Evolutionary conservation across 2,888 invertebrate species (phyloP).

Genomic region (Tachystola acroxantha): DNA sequence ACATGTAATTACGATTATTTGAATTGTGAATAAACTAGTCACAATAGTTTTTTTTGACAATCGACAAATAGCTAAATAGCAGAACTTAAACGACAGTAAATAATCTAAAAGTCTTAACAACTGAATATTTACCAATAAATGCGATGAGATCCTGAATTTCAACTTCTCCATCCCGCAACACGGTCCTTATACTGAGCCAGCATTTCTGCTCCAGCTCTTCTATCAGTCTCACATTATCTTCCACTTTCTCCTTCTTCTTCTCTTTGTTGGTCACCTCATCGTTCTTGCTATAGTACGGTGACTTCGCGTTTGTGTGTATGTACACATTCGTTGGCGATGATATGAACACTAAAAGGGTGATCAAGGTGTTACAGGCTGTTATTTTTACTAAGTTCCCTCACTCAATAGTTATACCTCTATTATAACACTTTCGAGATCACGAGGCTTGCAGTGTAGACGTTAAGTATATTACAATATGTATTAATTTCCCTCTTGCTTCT

Average conservation of each 20-base stretch:
- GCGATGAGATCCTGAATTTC: conserved; percentile 75
- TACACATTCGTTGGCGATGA: conserved; percentile 77
- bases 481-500: too few species aligned
- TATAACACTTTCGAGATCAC: conserved; percentile 3
- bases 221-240: conserved; percentile 45
- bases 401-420: background rate
- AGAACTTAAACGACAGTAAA: too few species aligned
- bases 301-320: conserved; percentile 62
- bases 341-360: conserved; percentile 66
- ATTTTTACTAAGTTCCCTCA: too few species aligned
- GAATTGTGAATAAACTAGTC: too few species aligned
- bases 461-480: too few species aligned
- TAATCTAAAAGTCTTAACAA: too few species aligned
- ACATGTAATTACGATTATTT: too few species aligned
- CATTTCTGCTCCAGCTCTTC: conserved; percentile 52
- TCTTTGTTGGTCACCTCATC: conserved; percentile 45
- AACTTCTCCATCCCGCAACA: conserved; percentile 56
- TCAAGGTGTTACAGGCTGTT: conserved; percentile 32
- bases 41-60: too few species aligned
- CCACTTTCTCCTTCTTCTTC: conserved; percentile 19
- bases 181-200: conserved; percentile 62
- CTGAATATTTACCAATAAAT: conserved; percentile 66
- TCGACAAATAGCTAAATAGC: too few species aligned
- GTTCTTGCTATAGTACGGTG: conserved; percentile 64
- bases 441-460: background rate